phyloP scores from a whole-genome alignment of 2,797 vertebrate genomes.

The Poeciliopsis infans region DNA sequence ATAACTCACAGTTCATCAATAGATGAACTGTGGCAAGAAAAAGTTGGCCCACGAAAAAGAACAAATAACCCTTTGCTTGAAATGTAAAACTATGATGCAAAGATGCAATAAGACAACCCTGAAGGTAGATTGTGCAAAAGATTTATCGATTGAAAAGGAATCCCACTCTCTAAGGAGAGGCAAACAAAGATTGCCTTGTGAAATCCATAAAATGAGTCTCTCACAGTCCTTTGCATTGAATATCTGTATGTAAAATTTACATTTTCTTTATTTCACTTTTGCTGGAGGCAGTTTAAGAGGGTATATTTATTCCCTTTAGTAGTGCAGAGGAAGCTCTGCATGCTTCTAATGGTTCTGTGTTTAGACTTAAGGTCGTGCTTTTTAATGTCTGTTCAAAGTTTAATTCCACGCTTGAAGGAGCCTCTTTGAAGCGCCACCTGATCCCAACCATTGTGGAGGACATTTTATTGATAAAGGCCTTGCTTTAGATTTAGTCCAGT shows the following conservation, averaged over 20 bases:
- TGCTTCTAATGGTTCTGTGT: conserved; percentile 2
- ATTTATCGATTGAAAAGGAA: background rate
- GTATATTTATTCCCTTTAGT: background rate
- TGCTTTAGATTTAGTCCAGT: conserved; percentile 24
- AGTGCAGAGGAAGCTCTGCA: background rate
- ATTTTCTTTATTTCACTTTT: background rate
- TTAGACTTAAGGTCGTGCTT: conserved; percentile 23
- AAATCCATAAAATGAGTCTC: conserved; percentile 3
- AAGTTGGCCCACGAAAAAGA: background rate
- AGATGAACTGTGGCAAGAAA: conserved; percentile 13
- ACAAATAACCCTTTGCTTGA: background rate
- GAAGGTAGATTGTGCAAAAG: background rate
- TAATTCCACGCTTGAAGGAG: conserved; percentile 33
- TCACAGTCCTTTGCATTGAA: background rate
- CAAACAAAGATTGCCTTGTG: background rate
- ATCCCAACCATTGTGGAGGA: conserved; percentile 22
- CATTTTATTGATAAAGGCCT: conserved; percentile 42
- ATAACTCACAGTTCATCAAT: conserved; percentile 12
- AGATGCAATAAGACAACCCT: background rate
- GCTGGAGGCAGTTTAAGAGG: background rate
- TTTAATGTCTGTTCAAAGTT: conserved; percentile 10
- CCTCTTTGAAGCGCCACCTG: conserved; percentile 39
- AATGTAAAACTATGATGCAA: background rate
- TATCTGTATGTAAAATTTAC: background rate
- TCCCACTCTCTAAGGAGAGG: background rate